phyloP scores from a whole-genome alignment of 2,888 invertebrate genomes.

The Tridacna gigas region DNA sequence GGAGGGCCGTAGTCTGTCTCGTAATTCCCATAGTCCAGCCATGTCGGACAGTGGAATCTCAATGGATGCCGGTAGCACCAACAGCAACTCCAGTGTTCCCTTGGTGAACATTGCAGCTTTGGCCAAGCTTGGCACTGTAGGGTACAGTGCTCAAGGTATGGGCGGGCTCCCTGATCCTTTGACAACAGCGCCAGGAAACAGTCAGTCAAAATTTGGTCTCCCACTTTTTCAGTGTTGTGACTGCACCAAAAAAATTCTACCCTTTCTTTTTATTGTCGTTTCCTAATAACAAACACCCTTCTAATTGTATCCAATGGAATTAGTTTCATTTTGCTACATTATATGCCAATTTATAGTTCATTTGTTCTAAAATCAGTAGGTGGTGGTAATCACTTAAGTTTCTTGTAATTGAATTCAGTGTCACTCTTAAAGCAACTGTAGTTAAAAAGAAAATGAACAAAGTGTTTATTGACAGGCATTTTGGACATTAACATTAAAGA shows the following conservation, averaged over 20 bases:
- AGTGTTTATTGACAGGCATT: too few relatives aligned
- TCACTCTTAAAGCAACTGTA: too few relatives aligned
- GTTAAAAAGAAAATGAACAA: too few relatives aligned
- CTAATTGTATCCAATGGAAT: conserved; percentile 14
- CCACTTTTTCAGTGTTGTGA: conserved; percentile 53
- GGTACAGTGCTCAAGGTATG: conserved; percentile 86
- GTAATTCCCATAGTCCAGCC: conserved; percentile 83
- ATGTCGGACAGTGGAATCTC: conserved; percentile 85
- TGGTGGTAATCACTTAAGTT: too few relatives aligned
- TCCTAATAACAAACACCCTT: not conserved
- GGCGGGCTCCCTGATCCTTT: conserved; percentile 57
- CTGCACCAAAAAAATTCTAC: conserved; percentile 32
- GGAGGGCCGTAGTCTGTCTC: conserved; percentile 72
- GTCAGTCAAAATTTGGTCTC: conserved; percentile 57
- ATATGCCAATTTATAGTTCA: too few relatives aligned
- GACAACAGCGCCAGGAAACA: conserved; percentile 56
- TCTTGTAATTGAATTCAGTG: too few relatives aligned
- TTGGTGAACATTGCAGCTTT: conserved; percentile 95
- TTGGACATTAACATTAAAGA: too few relatives aligned
- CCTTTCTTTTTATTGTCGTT: not conserved
- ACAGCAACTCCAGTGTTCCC: conserved; percentile 85
- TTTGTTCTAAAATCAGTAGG: too few relatives aligned
- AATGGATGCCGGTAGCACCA: conserved; percentile 82
- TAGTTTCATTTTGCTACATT: not conserved
- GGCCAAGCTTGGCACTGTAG: conserved; percentile 91